Conservation (phyloP, 2,888 invertebrate species). For the Eumacrocentrus americanus region DNA sequence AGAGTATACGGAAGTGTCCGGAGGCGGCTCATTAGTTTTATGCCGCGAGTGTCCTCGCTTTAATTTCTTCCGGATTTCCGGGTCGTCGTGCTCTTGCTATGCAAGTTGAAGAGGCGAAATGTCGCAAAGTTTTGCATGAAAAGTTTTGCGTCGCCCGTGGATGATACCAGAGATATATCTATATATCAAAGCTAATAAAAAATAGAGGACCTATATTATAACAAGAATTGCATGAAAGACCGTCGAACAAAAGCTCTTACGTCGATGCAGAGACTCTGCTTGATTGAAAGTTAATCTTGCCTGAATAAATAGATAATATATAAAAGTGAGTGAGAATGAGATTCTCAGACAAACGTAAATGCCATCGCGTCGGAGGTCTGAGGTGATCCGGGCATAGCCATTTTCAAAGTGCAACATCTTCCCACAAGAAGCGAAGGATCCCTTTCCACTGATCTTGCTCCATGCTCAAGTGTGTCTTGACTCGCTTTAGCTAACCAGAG, state of each 20-base stretch:
- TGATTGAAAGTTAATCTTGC: too few species aligned
- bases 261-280: too few species aligned
- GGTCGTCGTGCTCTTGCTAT: neutral
- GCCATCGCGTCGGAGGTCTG: slow-evolving; percentile 12
- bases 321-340: slow-evolving; percentile 5
- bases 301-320: neutral
- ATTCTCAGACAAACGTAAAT: slow-evolving; percentile 8
- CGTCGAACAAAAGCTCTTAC: too few species aligned
- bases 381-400: slow-evolving; percentile 26
- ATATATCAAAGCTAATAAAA: too few species aligned
- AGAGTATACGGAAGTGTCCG: slow-evolving; percentile 39
- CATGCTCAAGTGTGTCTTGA: slow-evolving; percentile 1
- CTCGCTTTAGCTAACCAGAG: too few species aligned
- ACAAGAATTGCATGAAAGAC: too few species aligned
- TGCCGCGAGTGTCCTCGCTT: slow-evolving; percentile 37
- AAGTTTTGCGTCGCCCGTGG: neutral
- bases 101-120: slow-evolving; percentile 12
- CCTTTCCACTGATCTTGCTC: slow-evolving; percentile 2
- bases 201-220: too few species aligned
- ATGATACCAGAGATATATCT: neutral
- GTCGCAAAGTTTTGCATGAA: slow-evolving; percentile 14
- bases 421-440: slow-evolving; percentile 23
- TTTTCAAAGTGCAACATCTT: slow-evolving; percentile 36
- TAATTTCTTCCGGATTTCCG: slow-evolving; percentile 35
- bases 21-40: slow-evolving; percentile 47